Evolutionary conservation across 1,140 invertebrate species (phyloP).

Genomic region (Eubasilissa regina): DNA sequence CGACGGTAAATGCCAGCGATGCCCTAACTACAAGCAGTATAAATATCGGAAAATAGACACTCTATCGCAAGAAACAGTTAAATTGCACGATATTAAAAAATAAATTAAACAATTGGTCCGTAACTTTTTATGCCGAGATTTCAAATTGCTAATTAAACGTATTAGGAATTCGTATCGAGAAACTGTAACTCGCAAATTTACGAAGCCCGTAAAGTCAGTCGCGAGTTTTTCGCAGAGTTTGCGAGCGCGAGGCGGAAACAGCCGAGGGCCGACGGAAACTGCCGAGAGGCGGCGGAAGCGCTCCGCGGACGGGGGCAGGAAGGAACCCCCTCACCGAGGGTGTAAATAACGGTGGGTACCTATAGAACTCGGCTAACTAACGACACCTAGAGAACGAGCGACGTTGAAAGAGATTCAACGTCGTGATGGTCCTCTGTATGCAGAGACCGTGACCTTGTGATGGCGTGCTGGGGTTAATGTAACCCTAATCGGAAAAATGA

Average conservation of each 20-base stretch:
- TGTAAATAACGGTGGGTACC: slow-evolving; percentile 51
- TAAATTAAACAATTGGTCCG: not conserved
- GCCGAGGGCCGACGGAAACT: slow-evolving; percentile 27
- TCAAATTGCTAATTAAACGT: slow-evolving; percentile 28
- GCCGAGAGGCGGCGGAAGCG: slow-evolving; percentile 17
- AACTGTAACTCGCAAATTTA: slow-evolving; percentile 10
- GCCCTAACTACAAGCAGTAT: not conserved
- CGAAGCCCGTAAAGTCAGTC: not conserved
- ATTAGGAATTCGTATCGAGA: slow-evolving; percentile 13
- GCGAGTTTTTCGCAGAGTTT: slow-evolving; percentile 41
- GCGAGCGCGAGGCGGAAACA: slow-evolving; percentile 26
- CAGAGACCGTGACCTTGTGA: slow-evolving; percentile 36
- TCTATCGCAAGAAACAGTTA: not conserved
- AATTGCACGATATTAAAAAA: not conserved
- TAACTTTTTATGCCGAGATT: slow-evolving; percentile 16
- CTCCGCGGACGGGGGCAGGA: slow-evolving; percentile 35
- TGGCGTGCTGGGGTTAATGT: not conserved
- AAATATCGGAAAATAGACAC: slow-evolving; percentile 2
- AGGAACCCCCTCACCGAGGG: slow-evolving; percentile 22
- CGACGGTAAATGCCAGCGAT: slow-evolving; percentile 1
- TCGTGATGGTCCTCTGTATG: slow-evolving; percentile 2
- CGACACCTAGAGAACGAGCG: slow-evolving; percentile 27
- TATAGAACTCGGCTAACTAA: slow-evolving; percentile 52
- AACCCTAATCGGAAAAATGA: too few species aligned
- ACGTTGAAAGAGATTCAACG: slow-evolving; percentile 51